These are phyloP conservation scores for Oedothorax gibbosus DNA, from an alignment of 1,140 invertebrate species.

Conservation along the genomic window DNA sequence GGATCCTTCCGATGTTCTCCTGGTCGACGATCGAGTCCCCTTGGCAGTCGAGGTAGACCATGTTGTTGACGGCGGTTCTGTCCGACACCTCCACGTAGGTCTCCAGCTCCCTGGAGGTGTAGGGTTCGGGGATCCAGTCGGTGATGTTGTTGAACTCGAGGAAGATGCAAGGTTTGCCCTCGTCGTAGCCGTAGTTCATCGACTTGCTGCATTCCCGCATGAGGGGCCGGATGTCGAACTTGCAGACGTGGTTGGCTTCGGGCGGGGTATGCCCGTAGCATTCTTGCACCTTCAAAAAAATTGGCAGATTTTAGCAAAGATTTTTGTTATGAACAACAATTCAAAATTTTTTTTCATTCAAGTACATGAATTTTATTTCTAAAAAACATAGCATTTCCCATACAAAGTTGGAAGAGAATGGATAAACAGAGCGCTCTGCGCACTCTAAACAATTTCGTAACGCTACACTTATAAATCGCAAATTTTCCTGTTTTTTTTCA, in stretches of 20 bases:
- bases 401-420: no score
- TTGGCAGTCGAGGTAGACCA: conserved; percentile 61
- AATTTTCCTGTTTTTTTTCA: no score
- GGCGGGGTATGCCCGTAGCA: conserved; percentile 23
- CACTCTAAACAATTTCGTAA: no score
- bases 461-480: no score
- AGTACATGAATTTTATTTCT: no score
- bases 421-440: no score
- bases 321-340: no score
- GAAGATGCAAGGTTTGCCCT: conserved; percentile 63
- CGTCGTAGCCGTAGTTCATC: conserved; percentile 63
- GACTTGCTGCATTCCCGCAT: conserved; percentile 56
- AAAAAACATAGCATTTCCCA: no score
- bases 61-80: conserved; percentile 15
- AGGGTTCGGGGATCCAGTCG: conserved; percentile 59
- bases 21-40: conserved; percentile 62
- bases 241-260: conserved; percentile 39
- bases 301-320: no score
- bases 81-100: conserved; percentile 29
- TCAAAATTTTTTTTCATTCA: no score
- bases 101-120: conserved; percentile 71
- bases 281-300: not conserved
- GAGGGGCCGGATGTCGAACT: conserved; percentile 52
- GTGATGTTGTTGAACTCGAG: conserved; percentile 62
- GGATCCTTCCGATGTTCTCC: conserved; percentile 60